Base-by-base conservation (phyloP, 1,140 invertebrate species). In the Caenorhabditis inopinata region DNA sequence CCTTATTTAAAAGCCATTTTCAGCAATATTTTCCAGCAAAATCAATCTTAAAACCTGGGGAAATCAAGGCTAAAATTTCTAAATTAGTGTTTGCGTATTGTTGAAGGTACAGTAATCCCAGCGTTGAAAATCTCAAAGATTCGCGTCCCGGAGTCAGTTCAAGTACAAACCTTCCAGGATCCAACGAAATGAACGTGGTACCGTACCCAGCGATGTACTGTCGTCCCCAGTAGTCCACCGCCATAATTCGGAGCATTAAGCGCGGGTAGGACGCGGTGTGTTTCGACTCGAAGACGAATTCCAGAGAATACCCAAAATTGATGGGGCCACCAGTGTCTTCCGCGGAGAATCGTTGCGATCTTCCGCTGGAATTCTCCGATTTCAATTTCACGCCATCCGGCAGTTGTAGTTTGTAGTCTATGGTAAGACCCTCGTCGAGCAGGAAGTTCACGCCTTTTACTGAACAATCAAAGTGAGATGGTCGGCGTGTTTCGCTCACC, bases 381-480 rank as follows among this genome's bases (percentile, higher is more conserved):
- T 68, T 68, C 58, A 68, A 21, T 1, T 2, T 4, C 7, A 38
- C 21, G 35, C 58, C 58, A 38, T 2, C 4, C 38, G 58, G 58
- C 4, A 68, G 35, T 68, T 68, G 58, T 68, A 68, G 58, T 68
- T 68, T 68, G 58, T 68, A 68, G 58, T 68, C 58, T 3, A 68
- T 29, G 1, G 58, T 68, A 1, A 68, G 32, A 42, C 58, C 58
- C 3, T 68, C 58, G 2, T 68, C 58, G 32, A 68, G 38, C n/a
- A 68, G 58, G n/a, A 68, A 38, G 11, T 42, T n/a, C 6, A 38
- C 1, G 5, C 58, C 58, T 68, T 68, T 68, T 18, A 16, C 58
- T 38, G 29, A 25, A 51, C 23, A 51, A n/a, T n/a, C n/a, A n/a
- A n/a, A n/a, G n/a, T n/a, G n/a, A n/a, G n/a, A n/a, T n/a, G n/a